These are phyloP conservation scores for Tyto alba DNA, from an alignment of 2,113 vertebrate species.

Conservation along the genomic window DNA sequence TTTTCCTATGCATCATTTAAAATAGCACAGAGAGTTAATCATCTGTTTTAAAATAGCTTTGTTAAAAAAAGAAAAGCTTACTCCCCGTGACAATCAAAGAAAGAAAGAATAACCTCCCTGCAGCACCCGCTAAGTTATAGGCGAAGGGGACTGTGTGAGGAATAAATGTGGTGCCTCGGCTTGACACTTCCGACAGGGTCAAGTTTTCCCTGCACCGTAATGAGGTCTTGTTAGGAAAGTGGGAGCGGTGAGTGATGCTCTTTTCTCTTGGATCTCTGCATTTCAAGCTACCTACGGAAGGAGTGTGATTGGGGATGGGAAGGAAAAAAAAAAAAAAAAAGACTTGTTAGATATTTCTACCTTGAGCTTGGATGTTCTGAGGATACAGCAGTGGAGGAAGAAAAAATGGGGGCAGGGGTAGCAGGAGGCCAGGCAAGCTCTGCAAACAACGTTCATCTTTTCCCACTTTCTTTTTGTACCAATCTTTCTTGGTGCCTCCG, in stretches of 20 bases:
- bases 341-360: slow-evolving; percentile 29
- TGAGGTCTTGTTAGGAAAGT: slow-evolving; percentile 67
- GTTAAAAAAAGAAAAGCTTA: slow-evolving; percentile 45
- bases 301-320: background rate
- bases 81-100: slow-evolving; percentile 14
- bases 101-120: background rate
- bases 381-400: background rate
- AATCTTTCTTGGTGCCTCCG: background rate
- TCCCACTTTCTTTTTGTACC: background rate
- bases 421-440: slow-evolving; percentile 11
- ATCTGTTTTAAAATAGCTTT: slow-evolving; percentile 54
- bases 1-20: slow-evolving; percentile 41
- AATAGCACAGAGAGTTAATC: slow-evolving; percentile 47
- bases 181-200: slow-evolving; percentile 62
- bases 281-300: slow-evolving; percentile 44
- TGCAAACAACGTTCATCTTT: background rate
- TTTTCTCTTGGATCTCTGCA: slow-evolving; percentile 61
- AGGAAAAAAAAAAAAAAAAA: background rate
- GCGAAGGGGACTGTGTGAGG: background rate
- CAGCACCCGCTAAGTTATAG: slow-evolving; percentile 12
- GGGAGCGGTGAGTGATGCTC: slow-evolving; percentile 23
- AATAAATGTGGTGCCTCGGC: slow-evolving; percentile 47
- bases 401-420: slow-evolving; percentile 13
- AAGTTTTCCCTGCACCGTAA: slow-evolving; percentile 56
- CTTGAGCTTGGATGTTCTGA: slow-evolving; percentile 34